Evolutionary conservation across 1,140 invertebrate species (phyloP), one percentile per base, ranked within the genome.

Genomic region (Euschistus heros): DNA sequence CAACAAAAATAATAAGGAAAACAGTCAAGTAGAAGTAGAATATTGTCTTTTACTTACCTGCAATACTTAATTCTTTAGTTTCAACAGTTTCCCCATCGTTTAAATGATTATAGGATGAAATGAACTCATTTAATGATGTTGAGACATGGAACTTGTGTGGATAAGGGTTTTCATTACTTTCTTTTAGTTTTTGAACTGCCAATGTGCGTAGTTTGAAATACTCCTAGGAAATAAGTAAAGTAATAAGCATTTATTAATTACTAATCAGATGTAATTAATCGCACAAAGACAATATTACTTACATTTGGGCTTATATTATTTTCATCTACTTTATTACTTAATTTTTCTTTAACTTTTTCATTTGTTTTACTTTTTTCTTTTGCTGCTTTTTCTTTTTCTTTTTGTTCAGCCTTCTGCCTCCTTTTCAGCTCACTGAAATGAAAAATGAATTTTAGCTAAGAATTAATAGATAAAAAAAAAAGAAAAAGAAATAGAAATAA

Each of bases 131-230:
- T 62, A 99, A 76, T 0, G 94, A 96, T 24, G 85, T 91, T 3
- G 86, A 83, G 0, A 99, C 96, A 78, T 93, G 81, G 74, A 97
- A 99, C 78, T 99, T 99, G 76, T 99, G 97, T 20, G 97, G 97
- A 76, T 99, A 99, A n/a, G 96, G 95, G 76, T 89, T 81, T 22
- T 88, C 80, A n/a, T 83, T 83, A 0, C 79, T 78, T 66, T 78
- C 77, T 78, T 97, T 97, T 5, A 94, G 76, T 46, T 90, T 82
- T 50, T 82, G 80, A 20, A 98, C 79, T 27, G 86, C 84, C 65
- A 83, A 79, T 0, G 83, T 84, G 67, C 96, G 80, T 24, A 97
- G 73, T 74, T 92, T 91, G 71, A 90, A 93, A 76, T 93, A 98
- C 79, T 98, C 86, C 83, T 86, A 50, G 17, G 6, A 50, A 50